Evolutionary conservation across 1,140 invertebrate species (phyloP).

Genomic region (Philaenus spumarius): DNA sequence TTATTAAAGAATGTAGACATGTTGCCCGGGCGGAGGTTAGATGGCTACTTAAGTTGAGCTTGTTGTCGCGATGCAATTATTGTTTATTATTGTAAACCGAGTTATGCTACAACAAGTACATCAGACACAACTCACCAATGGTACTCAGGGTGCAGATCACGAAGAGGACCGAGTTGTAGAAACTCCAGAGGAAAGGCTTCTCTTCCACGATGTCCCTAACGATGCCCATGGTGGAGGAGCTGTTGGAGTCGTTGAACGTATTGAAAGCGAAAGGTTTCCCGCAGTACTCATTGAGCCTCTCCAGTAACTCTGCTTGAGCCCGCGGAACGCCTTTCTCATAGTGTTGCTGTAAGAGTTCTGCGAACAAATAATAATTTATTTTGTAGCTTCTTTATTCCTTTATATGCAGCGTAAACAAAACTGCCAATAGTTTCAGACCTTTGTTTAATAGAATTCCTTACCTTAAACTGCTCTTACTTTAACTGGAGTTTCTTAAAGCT

Average conservation of each 20-base stretch:
- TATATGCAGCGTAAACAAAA: too few species aligned
- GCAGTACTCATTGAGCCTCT: conserved; percentile 19
- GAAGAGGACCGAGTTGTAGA: conserved; percentile 92
- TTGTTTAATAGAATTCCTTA: too few species aligned
- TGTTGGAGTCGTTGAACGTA: background rate
- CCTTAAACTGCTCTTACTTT: too few species aligned
- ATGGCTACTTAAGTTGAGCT: too few species aligned
- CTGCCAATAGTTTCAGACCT: too few species aligned
- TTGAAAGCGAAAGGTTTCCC: conserved; percentile 20
- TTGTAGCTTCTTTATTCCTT: too few species aligned
- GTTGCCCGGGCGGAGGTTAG: too few species aligned
- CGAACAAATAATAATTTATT: too few species aligned
- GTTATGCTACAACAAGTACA: background rate
- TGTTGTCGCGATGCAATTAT: too few species aligned
- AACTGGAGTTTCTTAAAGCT: too few species aligned
- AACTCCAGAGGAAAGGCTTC: conserved; percentile 60
- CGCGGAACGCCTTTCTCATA: conserved; percentile 4
- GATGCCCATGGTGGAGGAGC: background rate
- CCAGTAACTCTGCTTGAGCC: conserved; percentile 7
- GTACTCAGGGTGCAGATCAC: conserved; percentile 92
- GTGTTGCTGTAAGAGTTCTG: conserved; percentile 15
- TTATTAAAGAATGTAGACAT: too few species aligned
- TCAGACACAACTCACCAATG: conserved; percentile 74
- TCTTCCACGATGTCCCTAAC: background rate
- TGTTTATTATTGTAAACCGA: too few species aligned